Base-by-base conservation (phyloP, 2,888 invertebrate genomes). In the Smittia aterrima region DNA sequence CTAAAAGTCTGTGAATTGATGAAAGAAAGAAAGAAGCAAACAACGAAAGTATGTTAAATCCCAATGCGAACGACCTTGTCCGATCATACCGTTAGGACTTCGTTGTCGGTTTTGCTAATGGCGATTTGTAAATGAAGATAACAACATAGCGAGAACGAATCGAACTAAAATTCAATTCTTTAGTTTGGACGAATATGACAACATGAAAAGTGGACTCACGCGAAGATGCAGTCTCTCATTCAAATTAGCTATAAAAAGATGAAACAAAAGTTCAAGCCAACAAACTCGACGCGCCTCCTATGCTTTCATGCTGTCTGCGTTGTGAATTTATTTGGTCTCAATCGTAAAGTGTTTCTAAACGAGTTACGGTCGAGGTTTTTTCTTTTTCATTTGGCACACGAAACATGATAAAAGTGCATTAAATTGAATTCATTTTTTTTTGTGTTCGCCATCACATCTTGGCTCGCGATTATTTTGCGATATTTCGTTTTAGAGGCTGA, bases 371-470 rank as follows among this genome's bases (percentile, higher is more conserved):
- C 58, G 58, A 47, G 20, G 22, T 58, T 58, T 58, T 58, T 38
- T 38, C 22, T 58, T 22, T 58, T 11, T 58, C 22, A 20, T 58
- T 22, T 58, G 58, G 58, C 58, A 22, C 58, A 58, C 22, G 22
- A 58, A 18, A 58, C 58, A 58, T 58, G 58, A 58, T 58, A 58
- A 58, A 58, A 22, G 2, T 58, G 58, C 58, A 58, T 58, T 58
- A 58, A 58, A 7, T 58, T 58, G 13, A 22, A 58, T 47, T n/a
- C 58, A 58, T 22, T 20, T 20, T 22, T 58, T 58, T n/a, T n/a
- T n/a, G n/a, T n/a, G n/a, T n/a, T 7, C n/a, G 58, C 58, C 58
- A n/a, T 58, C 58, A n/a, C 13, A 58, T 58, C 22, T 7, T 58
- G 58, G 58, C 20, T 2, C 20, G 58, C 18, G 58, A 58, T 58